Evolutionary conservation across 2,888 invertebrate genomes (phyloP), one percentile per base, ranked within the genome.

Genomic region (Nysson spinosus): DNA sequence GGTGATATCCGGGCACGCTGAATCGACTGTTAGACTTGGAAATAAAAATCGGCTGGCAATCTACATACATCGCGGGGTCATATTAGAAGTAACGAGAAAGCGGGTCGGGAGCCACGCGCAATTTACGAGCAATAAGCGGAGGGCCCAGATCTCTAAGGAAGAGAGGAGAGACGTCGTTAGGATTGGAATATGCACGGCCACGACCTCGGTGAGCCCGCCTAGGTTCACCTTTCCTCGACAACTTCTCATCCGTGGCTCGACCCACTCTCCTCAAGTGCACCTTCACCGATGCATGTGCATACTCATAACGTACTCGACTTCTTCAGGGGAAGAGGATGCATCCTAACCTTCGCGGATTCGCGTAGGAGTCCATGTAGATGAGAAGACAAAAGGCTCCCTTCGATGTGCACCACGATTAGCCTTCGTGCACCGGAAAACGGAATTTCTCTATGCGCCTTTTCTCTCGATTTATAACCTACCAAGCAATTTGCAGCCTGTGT

Each of bases 91-190:
- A 77, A 77, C 76, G 83, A 79, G 83, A 83, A 84, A 80, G 78
- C 79, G 76, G 80, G 80, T 82, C 82, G 75, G 78, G 71, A 83
- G 81, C 79, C 78, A 76, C 66, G 75, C 75, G 81, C 82, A 78
- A 83, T 83, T 83, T 83, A 84, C 82, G 84, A 83, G 83, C 83
- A 79, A 83, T 80, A 78, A 74, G 69, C 77, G 63, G 78, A 77
- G 67, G 65, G 72, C 72, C 75, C 75, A 71, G 81, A 83, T 82
- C 80, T 75, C 57, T 24, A 60, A 40, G 46, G 30, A 3, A 46
- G 64, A 68, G 72, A 40, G 61, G 68, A 75, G 81, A 80, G 82
- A 83, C 82, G 80, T 83, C 81, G 83, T 84, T 84, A 82, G 74
- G 78, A 79, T 78, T 46, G 74, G 83, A 80, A 81, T 84, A 78